Base-by-base conservation (phyloP, 1,140 invertebrate genomes). In the Anagrus nilaparvatae region DNA sequence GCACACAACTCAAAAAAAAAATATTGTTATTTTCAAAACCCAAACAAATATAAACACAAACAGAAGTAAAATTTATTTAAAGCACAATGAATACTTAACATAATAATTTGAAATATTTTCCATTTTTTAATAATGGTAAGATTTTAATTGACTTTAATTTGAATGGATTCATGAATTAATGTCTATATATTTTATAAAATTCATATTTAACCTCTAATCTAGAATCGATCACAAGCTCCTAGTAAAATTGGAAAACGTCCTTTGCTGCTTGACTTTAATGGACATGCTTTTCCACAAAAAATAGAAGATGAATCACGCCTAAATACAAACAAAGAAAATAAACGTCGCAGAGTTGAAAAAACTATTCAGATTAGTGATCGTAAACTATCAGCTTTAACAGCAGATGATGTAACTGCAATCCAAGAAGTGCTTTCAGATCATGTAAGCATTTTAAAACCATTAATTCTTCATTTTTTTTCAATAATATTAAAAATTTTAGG, bases 171-270 rank as follows among this genome's bases (percentile, higher is more conserved):
- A 1, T 19, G 17, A 34, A 34, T 34, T 10, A 24, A 39, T 18
- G 17, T 8, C 29, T 39, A 7, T 8, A 16, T 1, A 39, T 13
- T n/a, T 19, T 13, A 8, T 3, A 40, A 40, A 12, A 19, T 13
- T 38, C 37, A 23, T 52, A 34, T 32, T 3, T n/a, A 23, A 24
- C 2, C 13, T 40, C 14, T 9, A 32, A 14, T 38, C 21, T 34
- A 65, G 69, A 63, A 70, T 49, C 59, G 73, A 50, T 73, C 73
- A 50, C 51, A 55, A 23, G 75, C 74, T 27, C 75, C 75, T 7
- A 77, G 75, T 65, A 70, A 75, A 52, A 48, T 66, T 23, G 63
- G 67, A 3, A 77, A 76, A 50, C 51, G 67, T 28, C 56, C 61
- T 6, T 51, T 63, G 3, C 46, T 64, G 23, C 48, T 48, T 23